These are phyloP conservation scores for Heteromyza rotundicornis DNA, from an alignment of 2,888 invertebrate species.

Conservation along the genomic window DNA sequence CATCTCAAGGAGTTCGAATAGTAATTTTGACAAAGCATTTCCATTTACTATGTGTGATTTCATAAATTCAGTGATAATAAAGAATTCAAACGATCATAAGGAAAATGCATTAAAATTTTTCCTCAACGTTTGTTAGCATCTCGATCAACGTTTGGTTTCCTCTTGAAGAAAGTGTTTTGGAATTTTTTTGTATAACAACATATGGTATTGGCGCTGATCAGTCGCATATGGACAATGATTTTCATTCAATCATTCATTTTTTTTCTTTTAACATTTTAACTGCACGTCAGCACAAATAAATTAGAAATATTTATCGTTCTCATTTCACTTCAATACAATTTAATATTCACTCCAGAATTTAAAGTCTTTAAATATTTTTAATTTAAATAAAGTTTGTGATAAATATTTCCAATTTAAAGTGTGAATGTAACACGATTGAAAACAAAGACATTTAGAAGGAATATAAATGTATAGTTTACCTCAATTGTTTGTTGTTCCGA, in stretches of 20 bases:
- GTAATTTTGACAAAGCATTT: too few species aligned
- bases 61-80: too few species aligned
- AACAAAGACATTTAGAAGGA: slow-evolving; percentile 2
- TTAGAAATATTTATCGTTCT: slow-evolving; percentile 27
- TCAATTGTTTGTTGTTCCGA: slow-evolving; percentile 66
- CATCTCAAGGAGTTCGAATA: too few species aligned
- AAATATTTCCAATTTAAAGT: slow-evolving; percentile 36
- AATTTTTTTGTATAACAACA: slow-evolving; percentile 40
- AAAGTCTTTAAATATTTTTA: not conserved
- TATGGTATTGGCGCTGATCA: slow-evolving; percentile 40
- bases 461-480: slow-evolving; percentile 43
- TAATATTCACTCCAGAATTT: not conserved
- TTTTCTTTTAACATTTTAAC: slow-evolving; percentile 29
- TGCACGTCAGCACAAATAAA: slow-evolving; percentile 54
- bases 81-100: too few species aligned
- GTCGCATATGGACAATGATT: slow-evolving; percentile 6
- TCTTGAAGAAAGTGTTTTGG: too few species aligned
- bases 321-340: not conserved
- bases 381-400: slow-evolving; percentile 22
- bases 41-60: too few species aligned
- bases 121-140: too few species aligned
- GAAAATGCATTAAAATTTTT: too few species aligned
- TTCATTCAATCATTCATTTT: slow-evolving; percentile 15
- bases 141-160: too few species aligned
- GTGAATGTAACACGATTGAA: slow-evolving; percentile 24